phyloP scores from a whole-genome alignment of 2,113 vertebrate species.

The Thymallus thymallus region DNA sequence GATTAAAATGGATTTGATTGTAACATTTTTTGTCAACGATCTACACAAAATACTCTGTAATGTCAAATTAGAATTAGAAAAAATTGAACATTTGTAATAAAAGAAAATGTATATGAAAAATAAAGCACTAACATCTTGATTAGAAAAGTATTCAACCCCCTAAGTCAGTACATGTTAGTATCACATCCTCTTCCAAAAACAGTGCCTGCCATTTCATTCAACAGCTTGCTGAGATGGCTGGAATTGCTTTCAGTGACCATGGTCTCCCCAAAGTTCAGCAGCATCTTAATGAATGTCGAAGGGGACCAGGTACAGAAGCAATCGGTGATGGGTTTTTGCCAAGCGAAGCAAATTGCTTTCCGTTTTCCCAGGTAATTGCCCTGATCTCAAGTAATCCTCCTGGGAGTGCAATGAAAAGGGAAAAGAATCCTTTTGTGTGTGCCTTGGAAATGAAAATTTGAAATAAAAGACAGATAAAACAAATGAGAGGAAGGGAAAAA shows the following conservation, averaged over 20 bases:
- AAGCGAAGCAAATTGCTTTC: constrained; percentile 6
- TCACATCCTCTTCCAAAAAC: neutral
- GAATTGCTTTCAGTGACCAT: constrained; percentile 10
- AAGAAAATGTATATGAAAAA: no score
- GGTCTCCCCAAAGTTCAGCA: neutral
- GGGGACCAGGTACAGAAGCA: neutral
- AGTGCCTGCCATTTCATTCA: neutral
- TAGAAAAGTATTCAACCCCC: no score
- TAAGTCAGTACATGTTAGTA: no score
- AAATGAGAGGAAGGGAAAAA: no score
- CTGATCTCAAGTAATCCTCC: constrained; percentile 7
- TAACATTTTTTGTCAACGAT: no score
- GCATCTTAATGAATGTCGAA: constrained; percentile 6
- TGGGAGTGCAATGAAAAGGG: neutral
- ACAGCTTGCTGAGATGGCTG: neutral
- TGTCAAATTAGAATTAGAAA: no score
- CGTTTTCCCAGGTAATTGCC: constrained; percentile 15
- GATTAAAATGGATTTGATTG: no score
- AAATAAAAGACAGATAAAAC: no score
- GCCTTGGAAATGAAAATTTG: neutral
- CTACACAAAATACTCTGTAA: no score
- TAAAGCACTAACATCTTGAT: no score
- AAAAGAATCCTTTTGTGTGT: neutral
- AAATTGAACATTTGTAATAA: no score
- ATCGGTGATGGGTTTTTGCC: constrained; percentile 3